Percentiles rank a stretch among this genome's conserved stretches.
phyloP scores from a whole-genome alignment of 2,888 invertebrate species.

The Volucella inflata region DNA sequence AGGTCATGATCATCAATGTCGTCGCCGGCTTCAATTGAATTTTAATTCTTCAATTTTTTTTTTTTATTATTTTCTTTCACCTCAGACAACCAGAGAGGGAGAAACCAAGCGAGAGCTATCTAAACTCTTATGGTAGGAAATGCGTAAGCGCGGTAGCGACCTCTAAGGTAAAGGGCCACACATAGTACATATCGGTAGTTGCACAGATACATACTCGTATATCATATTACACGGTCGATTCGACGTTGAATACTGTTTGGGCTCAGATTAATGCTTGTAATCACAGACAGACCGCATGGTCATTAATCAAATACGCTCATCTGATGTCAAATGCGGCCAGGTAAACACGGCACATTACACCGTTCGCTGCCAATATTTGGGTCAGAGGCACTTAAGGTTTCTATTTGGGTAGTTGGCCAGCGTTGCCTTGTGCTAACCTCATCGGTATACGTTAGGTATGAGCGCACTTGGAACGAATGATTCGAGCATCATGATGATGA shows the following conservation, averaged over 20 bases:
- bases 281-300: constrained; percentile 40
- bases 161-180: constrained; percentile 46
- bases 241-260: not conserved
- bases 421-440: not conserved
- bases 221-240: not conserved
- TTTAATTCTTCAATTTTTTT: constrained; percentile 39
- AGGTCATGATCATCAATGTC: constrained; percentile 68
- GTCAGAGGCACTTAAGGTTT: constrained; percentile 75
- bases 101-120: not conserved
- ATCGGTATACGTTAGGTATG: not conserved
- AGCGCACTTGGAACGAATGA: constrained; percentile 51
- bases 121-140: not conserved
- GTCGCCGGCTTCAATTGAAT: constrained; percentile 60
- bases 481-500: constrained; percentile 61
- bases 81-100: not conserved
- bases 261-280: constrained; percentile 63
- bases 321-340: constrained; percentile 61
- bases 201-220: constrained; percentile 21
- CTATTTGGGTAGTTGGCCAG: constrained; percentile 58
- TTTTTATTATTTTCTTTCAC: not conserved
- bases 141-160: constrained; percentile 63
- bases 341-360: constrained; percentile 70
- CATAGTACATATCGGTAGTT: constrained; percentile 22
- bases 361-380: constrained; percentile 71
- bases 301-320: constrained; percentile 67